A percentile compares a stretch with the other conserved stretches of the same genome.
phyloP scores from a whole-genome alignment of 2,113 vertebrate genomes.

The Cyprinodon brontotheroides region DNA sequence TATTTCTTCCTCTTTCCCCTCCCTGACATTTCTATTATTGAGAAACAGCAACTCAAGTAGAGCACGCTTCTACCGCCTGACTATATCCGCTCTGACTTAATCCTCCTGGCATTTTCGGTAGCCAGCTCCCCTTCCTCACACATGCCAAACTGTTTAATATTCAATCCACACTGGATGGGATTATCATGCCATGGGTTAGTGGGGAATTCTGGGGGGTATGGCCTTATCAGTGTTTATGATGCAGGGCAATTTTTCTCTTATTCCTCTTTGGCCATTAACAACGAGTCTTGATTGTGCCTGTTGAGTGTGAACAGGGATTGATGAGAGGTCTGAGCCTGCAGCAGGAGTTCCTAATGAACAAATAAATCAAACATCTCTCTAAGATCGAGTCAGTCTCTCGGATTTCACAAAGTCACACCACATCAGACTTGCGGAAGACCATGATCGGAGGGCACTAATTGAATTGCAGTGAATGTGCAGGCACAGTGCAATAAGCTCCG shows the following conservation, averaged over 20 bases:
- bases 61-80: slow-evolving; percentile 50
- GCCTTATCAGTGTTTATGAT: slow-evolving; percentile 57
- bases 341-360: slow-evolving; percentile 69
- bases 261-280: slow-evolving; percentile 47
- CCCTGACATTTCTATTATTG: slow-evolving; percentile 76
- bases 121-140: slow-evolving; percentile 54
- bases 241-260: slow-evolving; percentile 38
- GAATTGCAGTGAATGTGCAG: slow-evolving; percentile 68
- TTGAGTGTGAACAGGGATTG: slow-evolving; percentile 66
- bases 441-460: slow-evolving; percentile 75
- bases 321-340: slow-evolving; percentile 62
- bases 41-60: slow-evolving; percentile 66
- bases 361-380: slow-evolving; percentile 71
- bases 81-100: slow-evolving; percentile 70
- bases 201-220: slow-evolving; percentile 46
- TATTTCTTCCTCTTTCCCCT: slow-evolving; percentile 26
- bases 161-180: slow-evolving; percentile 70
- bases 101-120: slow-evolving; percentile 71
- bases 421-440: slow-evolving; percentile 66
- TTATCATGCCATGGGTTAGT: slow-evolving; percentile 55
- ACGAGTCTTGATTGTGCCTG: slow-evolving; percentile 57
- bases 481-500: slow-evolving; percentile 42
- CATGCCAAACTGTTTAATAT: slow-evolving; percentile 66
- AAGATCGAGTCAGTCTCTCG: slow-evolving; percentile 44
- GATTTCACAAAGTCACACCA: slow-evolving; percentile 57